Evolutionary conservation across 2,797 vertebrate genomes (phyloP), one percentile per base, ranked within the genome.

Genomic region (Enteromius unitaeniatus): DNA sequence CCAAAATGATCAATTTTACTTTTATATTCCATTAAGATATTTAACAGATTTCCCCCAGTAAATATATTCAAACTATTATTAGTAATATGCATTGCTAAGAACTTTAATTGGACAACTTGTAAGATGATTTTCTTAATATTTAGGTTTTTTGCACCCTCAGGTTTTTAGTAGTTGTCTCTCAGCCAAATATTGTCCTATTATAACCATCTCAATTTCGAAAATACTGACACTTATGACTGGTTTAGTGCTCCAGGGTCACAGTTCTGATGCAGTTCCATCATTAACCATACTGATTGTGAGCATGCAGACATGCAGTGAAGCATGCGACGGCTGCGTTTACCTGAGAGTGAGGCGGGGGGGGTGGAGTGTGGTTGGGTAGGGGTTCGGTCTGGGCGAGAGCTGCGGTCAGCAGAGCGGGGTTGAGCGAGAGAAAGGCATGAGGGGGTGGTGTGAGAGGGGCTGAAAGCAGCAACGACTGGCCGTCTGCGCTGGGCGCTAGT

Each of bases 331-430:
- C 67, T 53, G 21, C 26, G 65, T 88, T 89, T 90, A 95, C 94
- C 95, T 95, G 95, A 86, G 93, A 83, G 89, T 91, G 86, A 84
- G 91, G 91, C 87, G 85, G 89, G 83, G 84, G 78, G 82, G 79
- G 81, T 89, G 89, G 88, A 77, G 88, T 88, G 88, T 88, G 88
- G 84, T 85, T 86, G 78, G 90, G 84, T 79, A 88, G 87, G 84
- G 86, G 86, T 83, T 95, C 93, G 1, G 91, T 85, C 87, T 91
- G 85, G 64, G 88, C 93, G 85, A 96, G 94, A 91, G 93, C 92
- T 85, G 93, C 93, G 89, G 92, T 94, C 91, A 94, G 91, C 89
- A 93, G 91, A 86, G 93, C 91, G 83, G 95, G 95, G 91, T 93
- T 94, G 88, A 95, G 92, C 91, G 93, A 93, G 84, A 95, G 93